phyloP scores from a whole-genome alignment of 1,140 invertebrate species.

The Lordiphosa collinella region DNA sequence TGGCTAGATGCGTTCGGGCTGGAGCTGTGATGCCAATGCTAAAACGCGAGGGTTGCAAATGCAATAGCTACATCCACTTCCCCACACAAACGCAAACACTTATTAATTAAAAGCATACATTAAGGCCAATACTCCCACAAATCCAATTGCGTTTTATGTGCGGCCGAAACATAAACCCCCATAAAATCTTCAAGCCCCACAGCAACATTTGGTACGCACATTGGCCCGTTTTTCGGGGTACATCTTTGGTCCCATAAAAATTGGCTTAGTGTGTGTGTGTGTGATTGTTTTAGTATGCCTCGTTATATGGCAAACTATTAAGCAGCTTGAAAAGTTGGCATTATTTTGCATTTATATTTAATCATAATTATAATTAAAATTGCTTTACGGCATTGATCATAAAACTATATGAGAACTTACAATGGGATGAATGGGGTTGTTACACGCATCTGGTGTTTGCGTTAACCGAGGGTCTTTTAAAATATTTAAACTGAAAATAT shows the following conservation, averaged over 20 bases:
- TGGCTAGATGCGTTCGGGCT: constrained; percentile 57
- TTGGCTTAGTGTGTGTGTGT: constrained; percentile 25
- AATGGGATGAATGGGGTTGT: too few relatives aligned
- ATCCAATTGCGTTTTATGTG: constrained; percentile 58
- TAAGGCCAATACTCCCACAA: constrained; percentile 29
- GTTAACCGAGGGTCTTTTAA: too few relatives aligned
- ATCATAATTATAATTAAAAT: constrained; percentile 62
- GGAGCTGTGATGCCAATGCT: constrained; percentile 7
- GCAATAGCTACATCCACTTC: too few relatives aligned
- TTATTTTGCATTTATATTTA: constrained; percentile 59
- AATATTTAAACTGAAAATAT: too few relatives aligned
- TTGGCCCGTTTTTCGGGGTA: constrained; percentile 35
- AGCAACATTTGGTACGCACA: constrained; percentile 42
- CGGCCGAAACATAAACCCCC: constrained; percentile 40
- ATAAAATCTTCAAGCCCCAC: constrained; percentile 25
- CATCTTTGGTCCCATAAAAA: constrained; percentile 37
- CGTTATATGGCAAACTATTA: constrained; percentile 39
- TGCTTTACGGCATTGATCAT: constrained; percentile 20
- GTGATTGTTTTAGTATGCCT: not conserved
- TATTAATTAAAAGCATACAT: constrained; percentile 73
- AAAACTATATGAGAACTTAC: not conserved
- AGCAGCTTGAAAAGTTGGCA: constrained; percentile 53
- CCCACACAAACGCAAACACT: constrained; percentile 23
- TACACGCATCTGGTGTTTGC: too few relatives aligned
- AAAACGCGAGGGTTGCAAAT: constrained; percentile 7